A percentile compares a stretch with the other conserved stretches of the same genome.
Conservation (phyloP, 2,888 invertebrate genomes). For the Chouioia cunea region DNA sequence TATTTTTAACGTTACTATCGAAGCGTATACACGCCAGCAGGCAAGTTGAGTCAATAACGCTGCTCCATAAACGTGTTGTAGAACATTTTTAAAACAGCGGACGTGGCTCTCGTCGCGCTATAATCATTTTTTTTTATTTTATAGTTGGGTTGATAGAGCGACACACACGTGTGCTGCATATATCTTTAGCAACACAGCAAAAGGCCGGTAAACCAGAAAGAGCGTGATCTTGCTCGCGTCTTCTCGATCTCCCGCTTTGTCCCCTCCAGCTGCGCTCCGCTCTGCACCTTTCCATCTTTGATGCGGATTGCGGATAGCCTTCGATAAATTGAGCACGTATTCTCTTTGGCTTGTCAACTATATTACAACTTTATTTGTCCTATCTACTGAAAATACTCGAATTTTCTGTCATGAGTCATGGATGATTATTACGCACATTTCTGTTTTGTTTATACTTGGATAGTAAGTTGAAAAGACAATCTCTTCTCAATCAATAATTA, state of each 20-base stretch:
- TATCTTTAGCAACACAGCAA: constrained; percentile 22
- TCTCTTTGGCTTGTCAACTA: neutral
- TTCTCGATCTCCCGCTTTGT: constrained; percentile 1
- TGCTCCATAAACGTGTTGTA: no score
- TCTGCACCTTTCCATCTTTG: neutral
- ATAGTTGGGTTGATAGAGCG: neutral
- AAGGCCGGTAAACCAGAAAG: neutral
- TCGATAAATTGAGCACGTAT: constrained; percentile 12
- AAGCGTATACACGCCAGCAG: no score
- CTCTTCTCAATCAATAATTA: no score
- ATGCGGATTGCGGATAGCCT: neutral
- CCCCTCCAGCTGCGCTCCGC: neutral
- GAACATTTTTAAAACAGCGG: no score
- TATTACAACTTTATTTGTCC: neutral
- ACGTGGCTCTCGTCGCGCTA: neutral
- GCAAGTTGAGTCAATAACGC: no score
- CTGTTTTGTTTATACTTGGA: no score
- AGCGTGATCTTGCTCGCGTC: constrained; percentile 1
- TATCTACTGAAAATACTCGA: no score
- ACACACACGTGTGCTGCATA: neutral
- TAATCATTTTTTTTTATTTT: neutral
- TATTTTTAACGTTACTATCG: neutral
- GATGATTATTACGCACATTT: no score
- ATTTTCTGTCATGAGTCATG: no score
- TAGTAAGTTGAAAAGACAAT: no score